Base-by-base conservation (phyloP, 2,113 vertebrate genomes). In the Myotis davidii region DNA sequence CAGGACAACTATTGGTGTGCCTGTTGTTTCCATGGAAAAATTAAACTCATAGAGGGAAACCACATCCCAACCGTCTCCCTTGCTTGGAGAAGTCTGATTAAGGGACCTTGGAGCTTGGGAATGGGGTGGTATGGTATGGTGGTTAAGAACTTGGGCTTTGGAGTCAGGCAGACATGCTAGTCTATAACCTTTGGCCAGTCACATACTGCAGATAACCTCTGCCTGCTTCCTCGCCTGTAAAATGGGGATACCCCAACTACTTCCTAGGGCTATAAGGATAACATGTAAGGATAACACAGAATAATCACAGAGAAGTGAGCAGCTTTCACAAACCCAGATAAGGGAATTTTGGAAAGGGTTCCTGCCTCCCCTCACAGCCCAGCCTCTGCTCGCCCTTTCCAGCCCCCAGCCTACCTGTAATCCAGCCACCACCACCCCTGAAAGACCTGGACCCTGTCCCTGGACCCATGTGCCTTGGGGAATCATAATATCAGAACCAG, bases 161-260 rank as follows among this genome's bases (percentile, higher is more conserved):
- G 52, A 67, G 54, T 64, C 29, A 50, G 56, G 48, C 34, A 77
- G 45, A 64, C 34, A 29, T 50, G 37, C 39, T 8, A 52, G 48
- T 32, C 59, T 32, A 10, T 52, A 92, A 92, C 12, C 4, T 81
- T 37, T 72, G 56, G n/a, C 61, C 83, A 90, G 83, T 79, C 45
- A 32, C 32, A 20, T 18, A 20, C 54, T 84, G 48, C 42, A 79
- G 78, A 65, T 91, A 81, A 70, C 9, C 10, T 82, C 42, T 70
- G 32, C 73, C 34, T 94, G 12, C 82, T 93, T 93, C 61, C 83
- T 94, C 23, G 9, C 14, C 95, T 88, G 21, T 59, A 50, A 67
- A 86, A 77, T 65, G 29, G 59, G 52, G 37, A 45, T 14, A 42
- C 12, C 34, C 6, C 3, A 59, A n/a, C 69, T 88, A 76, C 48